Evolutionary conservation across 2,888 invertebrate species (phyloP), one percentile per base, ranked within the genome.

Genomic region (Elegia similella): DNA sequence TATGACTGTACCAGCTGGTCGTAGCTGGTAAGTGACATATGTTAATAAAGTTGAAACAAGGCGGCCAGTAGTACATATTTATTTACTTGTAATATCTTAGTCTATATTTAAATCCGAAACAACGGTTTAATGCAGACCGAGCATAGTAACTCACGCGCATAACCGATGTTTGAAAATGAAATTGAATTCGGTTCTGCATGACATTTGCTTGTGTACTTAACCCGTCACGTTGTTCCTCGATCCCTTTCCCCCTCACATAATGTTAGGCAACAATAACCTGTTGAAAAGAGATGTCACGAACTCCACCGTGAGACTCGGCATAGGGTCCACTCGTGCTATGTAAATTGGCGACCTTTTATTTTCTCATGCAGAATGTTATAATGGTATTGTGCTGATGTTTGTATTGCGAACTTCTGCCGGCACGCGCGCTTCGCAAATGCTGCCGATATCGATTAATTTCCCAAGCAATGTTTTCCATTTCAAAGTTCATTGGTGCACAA

Each of bases 281-380:
- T 65, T 74, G 70, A 75, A 85, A 78, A 79, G 80, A 73, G 80
- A 86, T 65, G 73, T 69, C 72, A 70, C 64, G 73, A 77, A 69
- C 72, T 70, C 72, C 65, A 69, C 67, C 67, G 63, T 61, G 67
- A 68, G 63, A 67, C 66, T 68, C 69, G 68, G 66, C 15, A 70
- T 73, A 72, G 70, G 70, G 74, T 77, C 68, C 78, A 75, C 73
- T 81, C 75, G 78, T 77, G 82, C 75, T 82, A 84, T 86, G 85
- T 83, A 84, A 84, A 84, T 85, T 76, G 73, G 68, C 76, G 76
- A 80, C 77, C 78, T 84, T 84, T 84, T 85, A 83, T 86, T 84
- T 82, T 80, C 75, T 72, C 73, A 69, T 71, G 68, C 70, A 73
- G 73, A 76, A 83, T 80, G 76, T 78, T 79, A 77, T 82, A 82